Evolutionary conservation across 2,888 invertebrate species (phyloP).

Genomic region (Schizaphis graminum): DNA sequence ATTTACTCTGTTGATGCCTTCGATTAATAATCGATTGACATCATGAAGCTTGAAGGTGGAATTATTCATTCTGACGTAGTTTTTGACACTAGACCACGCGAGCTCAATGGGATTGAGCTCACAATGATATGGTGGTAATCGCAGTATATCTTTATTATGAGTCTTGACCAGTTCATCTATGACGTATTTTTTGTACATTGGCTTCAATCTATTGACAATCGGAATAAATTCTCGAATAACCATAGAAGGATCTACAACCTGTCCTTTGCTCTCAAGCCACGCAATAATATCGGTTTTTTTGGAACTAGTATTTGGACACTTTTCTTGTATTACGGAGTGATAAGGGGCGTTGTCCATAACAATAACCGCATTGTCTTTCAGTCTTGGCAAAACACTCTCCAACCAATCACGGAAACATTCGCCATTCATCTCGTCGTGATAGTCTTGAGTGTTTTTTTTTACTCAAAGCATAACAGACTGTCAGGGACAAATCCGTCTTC

Average conservation of each 20-base stretch:
- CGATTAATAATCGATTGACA: background rate
- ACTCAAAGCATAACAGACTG: too few species aligned
- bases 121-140: background rate
- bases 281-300: background rate
- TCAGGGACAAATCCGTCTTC: too few species aligned
- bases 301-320: background rate
- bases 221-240: background rate
- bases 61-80: background rate
- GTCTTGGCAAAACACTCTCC: too few species aligned
- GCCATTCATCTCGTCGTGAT: too few species aligned
- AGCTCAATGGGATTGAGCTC: background rate
- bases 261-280: background rate
- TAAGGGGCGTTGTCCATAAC: too few species aligned
- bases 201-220: background rate
- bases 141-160: background rate
- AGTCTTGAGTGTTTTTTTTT: too few species aligned
- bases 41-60: background rate
- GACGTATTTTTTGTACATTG: background rate
- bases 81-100: background rate
- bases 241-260: background rate
- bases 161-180: background rate
- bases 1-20: background rate
- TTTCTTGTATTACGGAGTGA: background rate
- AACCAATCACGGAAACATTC: too few species aligned
- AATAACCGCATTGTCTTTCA: too few species aligned